Conservation (phyloP, 2,113 vertebrate genomes). For the Pholis gunnellus region DNA sequence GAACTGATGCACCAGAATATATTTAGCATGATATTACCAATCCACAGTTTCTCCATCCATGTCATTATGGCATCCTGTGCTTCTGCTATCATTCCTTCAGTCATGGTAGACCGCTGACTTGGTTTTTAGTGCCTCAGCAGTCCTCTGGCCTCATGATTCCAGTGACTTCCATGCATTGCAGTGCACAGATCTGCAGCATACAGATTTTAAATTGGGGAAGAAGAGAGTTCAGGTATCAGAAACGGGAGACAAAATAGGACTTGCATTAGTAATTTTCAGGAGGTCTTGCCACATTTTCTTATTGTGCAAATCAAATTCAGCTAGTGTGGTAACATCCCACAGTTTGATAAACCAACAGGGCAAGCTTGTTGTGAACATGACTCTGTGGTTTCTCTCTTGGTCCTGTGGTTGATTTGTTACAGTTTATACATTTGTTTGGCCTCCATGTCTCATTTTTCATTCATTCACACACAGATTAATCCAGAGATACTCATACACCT, state of each 20-base stretch:
- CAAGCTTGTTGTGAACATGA: neutral
- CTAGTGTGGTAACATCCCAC: neutral
- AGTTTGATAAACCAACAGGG: neutral
- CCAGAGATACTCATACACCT: constrained; percentile 7
- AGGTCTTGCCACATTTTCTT: neutral
- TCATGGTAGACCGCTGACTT: neutral
- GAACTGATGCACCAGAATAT: neutral
- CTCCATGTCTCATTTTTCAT: constrained; percentile 19
- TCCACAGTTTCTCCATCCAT: neutral
- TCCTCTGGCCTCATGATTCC: neutral
- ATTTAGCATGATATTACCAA: neutral
- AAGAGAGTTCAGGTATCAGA: neutral
- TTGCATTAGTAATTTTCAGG: neutral
- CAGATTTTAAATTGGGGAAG: neutral
- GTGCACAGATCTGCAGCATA: too few species aligned
- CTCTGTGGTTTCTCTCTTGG: neutral
- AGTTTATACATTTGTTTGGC: constrained; percentile 9
- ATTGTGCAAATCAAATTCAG: neutral
- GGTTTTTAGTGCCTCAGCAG: neutral
- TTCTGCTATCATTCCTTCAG: neutral
- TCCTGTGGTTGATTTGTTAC: neutral
- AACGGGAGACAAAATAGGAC: neutral
- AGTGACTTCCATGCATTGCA: neutral
- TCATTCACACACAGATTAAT: constrained; percentile 18
- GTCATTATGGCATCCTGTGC: neutral